These are phyloP conservation scores for Laupala kohalensis DNA, from an alignment of 1,140 invertebrate species.

Conservation along the genomic window DNA sequence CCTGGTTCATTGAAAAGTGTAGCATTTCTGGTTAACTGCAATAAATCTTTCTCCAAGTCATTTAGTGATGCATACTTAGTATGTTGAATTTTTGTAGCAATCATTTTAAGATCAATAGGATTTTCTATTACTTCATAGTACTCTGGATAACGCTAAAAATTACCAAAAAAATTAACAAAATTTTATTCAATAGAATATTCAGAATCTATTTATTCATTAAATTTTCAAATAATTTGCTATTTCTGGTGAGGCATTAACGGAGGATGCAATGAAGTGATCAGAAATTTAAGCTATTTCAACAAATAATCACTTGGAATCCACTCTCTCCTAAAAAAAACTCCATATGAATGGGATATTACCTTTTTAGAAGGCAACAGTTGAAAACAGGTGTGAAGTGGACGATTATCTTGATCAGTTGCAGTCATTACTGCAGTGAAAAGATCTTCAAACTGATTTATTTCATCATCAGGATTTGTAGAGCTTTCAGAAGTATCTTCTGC, in stretches of 20 bases:
- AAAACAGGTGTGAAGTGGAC: slow-evolving; percentile 69
- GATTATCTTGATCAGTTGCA: slow-evolving; percentile 60
- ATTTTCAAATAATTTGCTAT: too few relatives aligned
- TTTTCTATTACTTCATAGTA: slow-evolving; percentile 93
- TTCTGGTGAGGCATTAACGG: too few relatives aligned
- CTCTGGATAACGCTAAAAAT: slow-evolving; percentile 71
- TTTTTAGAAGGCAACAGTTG: slow-evolving; percentile 81
- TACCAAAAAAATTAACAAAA: slow-evolving; percentile 22
- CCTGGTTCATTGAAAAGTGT: slow-evolving; percentile 93
- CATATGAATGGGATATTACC: too few relatives aligned
- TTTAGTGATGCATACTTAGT: slow-evolving; percentile 57
- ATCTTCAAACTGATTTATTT: slow-evolving; percentile 56
- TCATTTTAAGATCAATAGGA: slow-evolving; percentile 89
- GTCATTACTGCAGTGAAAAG: slow-evolving; percentile 70
- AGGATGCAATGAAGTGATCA: too few relatives aligned
- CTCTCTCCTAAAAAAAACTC: too few relatives aligned
- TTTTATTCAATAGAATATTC: slow-evolving; percentile 78
- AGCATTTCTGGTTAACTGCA: slow-evolving; percentile 88
- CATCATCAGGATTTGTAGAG: slow-evolving; percentile 57
- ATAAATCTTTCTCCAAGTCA: slow-evolving; percentile 83
- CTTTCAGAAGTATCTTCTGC: slow-evolving; percentile 53
- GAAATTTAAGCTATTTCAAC: too few relatives aligned
- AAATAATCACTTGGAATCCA: too few relatives aligned
- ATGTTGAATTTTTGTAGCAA: slow-evolving; percentile 82
- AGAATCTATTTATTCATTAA: too few relatives aligned